Evolutionary conservation across 35 echinoderm and acorn worm species (phyloP).

Genomic region (Apostichopus parvimensis): DNA sequence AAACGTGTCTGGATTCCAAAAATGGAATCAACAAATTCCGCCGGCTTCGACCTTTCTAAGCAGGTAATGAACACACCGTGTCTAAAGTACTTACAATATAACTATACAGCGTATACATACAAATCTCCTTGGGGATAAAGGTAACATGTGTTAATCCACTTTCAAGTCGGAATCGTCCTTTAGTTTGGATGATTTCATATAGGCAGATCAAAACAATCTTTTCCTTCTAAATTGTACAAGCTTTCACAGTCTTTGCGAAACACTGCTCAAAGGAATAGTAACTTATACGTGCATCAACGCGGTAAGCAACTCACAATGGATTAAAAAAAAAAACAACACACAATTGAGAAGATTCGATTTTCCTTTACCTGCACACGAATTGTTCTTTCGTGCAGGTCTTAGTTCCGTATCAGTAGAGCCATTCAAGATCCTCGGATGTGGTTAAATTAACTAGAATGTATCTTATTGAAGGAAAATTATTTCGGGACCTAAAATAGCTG

Average conservation of each 20-base stretch:
- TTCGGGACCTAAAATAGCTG: not conserved
- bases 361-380: too few species aligned
- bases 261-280: too few species aligned
- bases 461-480: not conserved
- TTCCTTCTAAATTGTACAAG: not conserved
- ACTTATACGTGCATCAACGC: too few species aligned
- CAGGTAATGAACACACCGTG: too few species aligned
- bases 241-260: too few species aligned
- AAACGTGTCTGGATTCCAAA: too few species aligned
- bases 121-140: too few species aligned
- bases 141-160: not conserved
- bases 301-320: not conserved
- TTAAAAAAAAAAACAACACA: not conserved
- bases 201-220: not conserved
- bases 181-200: not conserved
- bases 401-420: not conserved
- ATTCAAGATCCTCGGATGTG: slow-evolving; percentile 23
- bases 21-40: too few species aligned
- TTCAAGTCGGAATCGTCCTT: not conserved
- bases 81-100: too few species aligned
- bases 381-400: not conserved
- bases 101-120: too few species aligned
- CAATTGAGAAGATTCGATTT: slow-evolving; percentile 2
- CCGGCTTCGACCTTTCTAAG: too few species aligned
- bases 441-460: not conserved